phyloP scores from a whole-genome alignment of 2,888 invertebrate genomes.

The Pseudeuparius sepicola region DNA sequence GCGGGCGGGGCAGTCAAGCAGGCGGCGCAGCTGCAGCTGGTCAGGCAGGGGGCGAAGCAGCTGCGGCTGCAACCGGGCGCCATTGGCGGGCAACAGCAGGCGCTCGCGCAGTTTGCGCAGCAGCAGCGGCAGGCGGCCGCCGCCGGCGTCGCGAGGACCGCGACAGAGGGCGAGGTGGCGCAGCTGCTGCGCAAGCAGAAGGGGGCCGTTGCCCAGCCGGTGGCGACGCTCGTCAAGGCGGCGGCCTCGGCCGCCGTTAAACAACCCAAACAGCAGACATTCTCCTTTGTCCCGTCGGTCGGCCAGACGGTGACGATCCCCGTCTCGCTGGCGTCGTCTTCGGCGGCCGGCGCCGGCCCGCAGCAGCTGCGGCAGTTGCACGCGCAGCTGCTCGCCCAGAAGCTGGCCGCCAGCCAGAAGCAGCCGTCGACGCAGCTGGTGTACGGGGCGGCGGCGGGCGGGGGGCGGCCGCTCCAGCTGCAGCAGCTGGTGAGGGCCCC shows the following conservation, averaged over 20 bases:
- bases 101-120: slow-evolving; percentile 34
- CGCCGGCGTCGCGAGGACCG: slow-evolving; percentile 35
- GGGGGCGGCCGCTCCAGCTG: no score
- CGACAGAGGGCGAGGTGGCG: slow-evolving; percentile 45
- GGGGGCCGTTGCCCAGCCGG: slow-evolving; percentile 44
- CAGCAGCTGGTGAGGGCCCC: slow-evolving; percentile 52
- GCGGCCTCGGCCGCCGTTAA: slow-evolving; percentile 39
- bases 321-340: slow-evolving; percentile 42
- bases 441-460: no score
- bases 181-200: slow-evolving; percentile 43
- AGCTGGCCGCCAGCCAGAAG: slow-evolving; percentile 44
- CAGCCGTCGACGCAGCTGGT: no score
- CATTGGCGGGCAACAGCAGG: slow-evolving; percentile 34
- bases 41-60: slow-evolving; percentile 20
- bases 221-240: slow-evolving; percentile 56
- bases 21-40: no score
- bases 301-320: slow-evolving; percentile 44
- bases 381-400: slow-evolving; percentile 48
- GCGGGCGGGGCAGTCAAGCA: slow-evolving; percentile 32
- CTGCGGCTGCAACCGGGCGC: slow-evolving; percentile 30
- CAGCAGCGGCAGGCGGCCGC: no score
- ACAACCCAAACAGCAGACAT: no score
- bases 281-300: slow-evolving; percentile 25
- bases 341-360: slow-evolving; percentile 42
- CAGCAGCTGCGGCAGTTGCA: slow-evolving; percentile 58